phyloP scores from a whole-genome alignment of 2,113 vertebrate species.

The Prunella himalayana region DNA sequence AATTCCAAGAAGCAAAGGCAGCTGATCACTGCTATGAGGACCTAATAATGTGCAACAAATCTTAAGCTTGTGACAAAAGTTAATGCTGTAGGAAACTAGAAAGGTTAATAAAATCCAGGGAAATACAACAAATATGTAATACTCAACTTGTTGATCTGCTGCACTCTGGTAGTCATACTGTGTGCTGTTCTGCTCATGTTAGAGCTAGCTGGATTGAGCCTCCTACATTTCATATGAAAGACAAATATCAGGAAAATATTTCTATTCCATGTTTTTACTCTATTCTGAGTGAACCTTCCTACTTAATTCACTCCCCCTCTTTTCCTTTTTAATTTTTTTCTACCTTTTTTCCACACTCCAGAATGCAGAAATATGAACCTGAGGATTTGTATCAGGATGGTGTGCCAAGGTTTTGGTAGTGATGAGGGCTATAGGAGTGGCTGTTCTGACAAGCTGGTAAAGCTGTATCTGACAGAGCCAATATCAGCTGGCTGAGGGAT shows the following conservation, averaged over 20 bases:
- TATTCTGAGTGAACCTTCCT: background rate
- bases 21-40: background rate
- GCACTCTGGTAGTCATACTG: background rate
- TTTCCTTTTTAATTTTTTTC: accelerated
- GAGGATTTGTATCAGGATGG: background rate
- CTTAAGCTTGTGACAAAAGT: background rate
- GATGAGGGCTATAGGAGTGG: background rate
- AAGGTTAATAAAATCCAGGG: background rate
- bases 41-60: background rate
- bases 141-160: background rate
- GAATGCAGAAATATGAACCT: background rate
- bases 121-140: background rate
- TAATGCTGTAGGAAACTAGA: background rate
- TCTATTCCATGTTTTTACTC: background rate
- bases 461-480: background rate
- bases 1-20: background rate
- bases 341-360: accelerated
- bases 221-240: background rate
- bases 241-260: background rate
- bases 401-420: background rate
- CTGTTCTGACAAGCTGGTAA: background rate
- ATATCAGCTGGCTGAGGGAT: background rate
- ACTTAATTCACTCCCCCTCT: accelerated
- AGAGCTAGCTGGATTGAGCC: background rate
- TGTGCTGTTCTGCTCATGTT: accelerated